Percentiles rank a stretch among this genome's conserved stretches.
These are phyloP conservation scores for Orthosia gothica DNA, from an alignment of 2,888 invertebrate genomes.

Conservation along the genomic window DNA sequence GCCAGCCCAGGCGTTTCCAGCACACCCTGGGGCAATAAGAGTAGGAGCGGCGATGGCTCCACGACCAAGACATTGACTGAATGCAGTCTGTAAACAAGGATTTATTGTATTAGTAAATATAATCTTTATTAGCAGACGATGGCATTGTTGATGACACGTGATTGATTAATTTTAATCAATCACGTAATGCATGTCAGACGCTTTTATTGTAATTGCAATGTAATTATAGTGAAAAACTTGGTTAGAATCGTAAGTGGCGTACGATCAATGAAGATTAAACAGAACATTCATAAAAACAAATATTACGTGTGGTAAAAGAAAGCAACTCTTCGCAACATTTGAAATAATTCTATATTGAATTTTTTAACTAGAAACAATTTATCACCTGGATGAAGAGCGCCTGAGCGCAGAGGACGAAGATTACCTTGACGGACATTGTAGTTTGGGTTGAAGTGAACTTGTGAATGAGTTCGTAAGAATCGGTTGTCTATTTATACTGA, in stretches of 20 bases:
- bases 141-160: neutral
- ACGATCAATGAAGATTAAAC: too few species aligned
- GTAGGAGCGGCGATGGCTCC: slow-evolving; percentile 1
- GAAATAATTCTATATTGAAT: too few species aligned
- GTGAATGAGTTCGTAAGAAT: slow-evolving; percentile 25
- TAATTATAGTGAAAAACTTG: too few species aligned
- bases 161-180: neutral
- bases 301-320: too few species aligned
- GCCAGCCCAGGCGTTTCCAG: slow-evolving; percentile 2
- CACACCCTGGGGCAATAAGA: neutral
- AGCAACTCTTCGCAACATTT: too few species aligned
- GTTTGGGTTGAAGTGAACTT: slow-evolving; percentile 30
- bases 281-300: too few species aligned
- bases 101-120: neutral
- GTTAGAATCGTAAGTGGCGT: too few species aligned
- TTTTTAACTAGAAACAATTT: too few species aligned
- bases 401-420: slow-evolving; percentile 39
- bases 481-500: slow-evolving; percentile 26
- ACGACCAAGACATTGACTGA: slow-evolving; percentile 8
- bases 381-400: slow-evolving; percentile 42
- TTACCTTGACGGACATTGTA: slow-evolving; percentile 38
- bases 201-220: too few species aligned
- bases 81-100: neutral
- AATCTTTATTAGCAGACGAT: too few species aligned
- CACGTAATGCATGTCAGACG: neutral